phyloP scores from a whole-genome alignment of 2,113 vertebrate genomes.

The Notarius lentiginosus region DNA sequence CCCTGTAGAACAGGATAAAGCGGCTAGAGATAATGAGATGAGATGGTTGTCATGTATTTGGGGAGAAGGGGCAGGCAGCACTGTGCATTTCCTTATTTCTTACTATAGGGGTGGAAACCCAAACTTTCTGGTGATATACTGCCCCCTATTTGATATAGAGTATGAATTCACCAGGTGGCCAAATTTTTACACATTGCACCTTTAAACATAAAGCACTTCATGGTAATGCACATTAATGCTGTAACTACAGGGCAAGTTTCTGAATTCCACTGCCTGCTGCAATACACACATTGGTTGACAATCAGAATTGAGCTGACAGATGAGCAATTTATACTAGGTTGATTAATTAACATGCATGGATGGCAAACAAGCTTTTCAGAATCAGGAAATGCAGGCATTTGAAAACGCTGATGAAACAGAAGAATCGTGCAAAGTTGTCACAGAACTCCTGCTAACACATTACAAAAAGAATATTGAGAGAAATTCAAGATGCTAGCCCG shows the following conservation, averaged over 20 bases:
- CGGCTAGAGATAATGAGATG: too few relatives aligned
- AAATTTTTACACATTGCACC: too few relatives aligned
- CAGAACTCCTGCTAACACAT: background rate
- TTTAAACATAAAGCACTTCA: background rate
- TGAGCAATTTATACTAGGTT: background rate
- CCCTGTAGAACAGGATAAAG: too few relatives aligned
- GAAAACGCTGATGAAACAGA: background rate
- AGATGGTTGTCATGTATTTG: too few relatives aligned
- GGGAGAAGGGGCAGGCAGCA: too few relatives aligned
- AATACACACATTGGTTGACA: background rate
- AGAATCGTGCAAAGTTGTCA: background rate
- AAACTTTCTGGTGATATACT: too few relatives aligned
- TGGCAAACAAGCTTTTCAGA: background rate
- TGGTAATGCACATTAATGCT: background rate
- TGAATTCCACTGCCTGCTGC: background rate
- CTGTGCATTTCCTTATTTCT: too few relatives aligned
- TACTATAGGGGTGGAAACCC: too few relatives aligned
- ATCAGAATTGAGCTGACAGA: background rate
- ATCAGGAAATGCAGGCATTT: background rate
- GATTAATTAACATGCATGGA: background rate
- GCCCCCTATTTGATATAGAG: too few relatives aligned
- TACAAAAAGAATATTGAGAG: background rate
- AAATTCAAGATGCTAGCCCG: background rate
- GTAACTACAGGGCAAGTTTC: background rate
- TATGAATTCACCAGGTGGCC: too few relatives aligned